phyloP scores from a whole-genome alignment of 1,140 invertebrate genomes.

The Cotesia typhae region DNA sequence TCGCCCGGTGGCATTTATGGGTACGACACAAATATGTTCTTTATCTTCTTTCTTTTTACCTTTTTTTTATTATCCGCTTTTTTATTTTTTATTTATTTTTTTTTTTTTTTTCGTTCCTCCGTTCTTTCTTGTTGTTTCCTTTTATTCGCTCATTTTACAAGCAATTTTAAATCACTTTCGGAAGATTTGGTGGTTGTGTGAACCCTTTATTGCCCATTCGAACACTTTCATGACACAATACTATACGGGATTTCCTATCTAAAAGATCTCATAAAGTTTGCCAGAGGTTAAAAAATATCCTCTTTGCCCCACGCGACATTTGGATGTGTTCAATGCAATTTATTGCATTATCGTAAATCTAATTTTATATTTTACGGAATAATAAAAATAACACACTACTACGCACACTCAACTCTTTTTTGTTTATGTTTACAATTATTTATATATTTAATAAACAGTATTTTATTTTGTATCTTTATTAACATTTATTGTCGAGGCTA shows the following conservation, averaged over 20 bases:
- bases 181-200: constrained; percentile 35
- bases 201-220: constrained; percentile 48
- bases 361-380: constrained; percentile 39
- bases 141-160: constrained; percentile 31
- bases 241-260: constrained; percentile 5
- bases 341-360: constrained; percentile 54
- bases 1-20: constrained; percentile 25
- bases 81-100: not conserved
- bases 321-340: constrained; percentile 52
- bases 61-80: not conserved
- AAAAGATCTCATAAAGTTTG: constrained; percentile 22
- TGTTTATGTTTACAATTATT: too few species aligned
- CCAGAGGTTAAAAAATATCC: not conserved
- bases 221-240: constrained; percentile 13
- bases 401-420: too few species aligned
- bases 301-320: constrained; percentile 42
- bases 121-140: not conserved
- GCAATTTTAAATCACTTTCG: constrained; percentile 53
- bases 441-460: too few species aligned
- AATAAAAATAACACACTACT: too few species aligned
- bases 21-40: constrained; percentile 19
- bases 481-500: too few species aligned
- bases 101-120: not conserved
- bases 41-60: not conserved
- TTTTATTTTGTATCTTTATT: too few species aligned